Evolutionary conservation across 2,113 vertebrate species (phyloP).

Genomic region (Xiphophorus couchianus): DNA sequence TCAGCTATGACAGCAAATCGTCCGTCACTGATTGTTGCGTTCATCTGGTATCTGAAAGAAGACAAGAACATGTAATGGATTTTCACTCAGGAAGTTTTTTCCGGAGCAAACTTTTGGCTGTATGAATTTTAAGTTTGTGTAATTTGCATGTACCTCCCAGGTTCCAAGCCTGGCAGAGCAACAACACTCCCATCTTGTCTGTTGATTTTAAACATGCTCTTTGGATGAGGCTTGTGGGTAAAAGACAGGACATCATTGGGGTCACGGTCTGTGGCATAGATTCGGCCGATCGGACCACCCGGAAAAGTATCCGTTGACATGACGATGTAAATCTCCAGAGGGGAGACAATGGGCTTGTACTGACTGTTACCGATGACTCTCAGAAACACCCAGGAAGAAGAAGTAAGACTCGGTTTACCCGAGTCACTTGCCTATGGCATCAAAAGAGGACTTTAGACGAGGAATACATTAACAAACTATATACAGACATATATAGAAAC

Average conservation of each 20-base stretch:
- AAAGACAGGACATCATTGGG: constrained; percentile 90
- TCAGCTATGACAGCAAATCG: constrained; percentile 90
- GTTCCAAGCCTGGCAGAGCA: constrained; percentile 90
- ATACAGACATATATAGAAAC: background rate
- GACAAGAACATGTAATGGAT: background rate
- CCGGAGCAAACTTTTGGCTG: background rate
- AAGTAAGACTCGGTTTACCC: constrained; percentile 88
- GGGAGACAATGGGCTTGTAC: constrained; percentile 90
- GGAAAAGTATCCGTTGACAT: constrained; percentile 93
- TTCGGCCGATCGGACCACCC: constrained; percentile 91
- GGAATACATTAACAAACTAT: background rate
- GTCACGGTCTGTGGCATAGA: constrained; percentile 92
- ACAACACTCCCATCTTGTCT: constrained; percentile 90
- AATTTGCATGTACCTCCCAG: constrained; percentile 81
- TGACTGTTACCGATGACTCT: constrained; percentile 93
- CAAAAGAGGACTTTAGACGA: background rate
- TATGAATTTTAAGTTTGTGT: constrained; percentile 1
- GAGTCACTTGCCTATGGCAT: constrained; percentile 87
- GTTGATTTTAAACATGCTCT: constrained; percentile 90
- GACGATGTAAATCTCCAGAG: constrained; percentile 92
- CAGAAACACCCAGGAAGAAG: constrained; percentile 87
- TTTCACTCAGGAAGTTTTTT: background rate
- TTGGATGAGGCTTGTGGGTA: constrained; percentile 84
- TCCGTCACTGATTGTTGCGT: constrained; percentile 93
- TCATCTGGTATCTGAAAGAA: constrained; percentile 86